Evolutionary conservation across 2,888 invertebrate genomes (phyloP), one percentile per base, ranked within the genome.

Genomic region (Cantharis rufa): DNA sequence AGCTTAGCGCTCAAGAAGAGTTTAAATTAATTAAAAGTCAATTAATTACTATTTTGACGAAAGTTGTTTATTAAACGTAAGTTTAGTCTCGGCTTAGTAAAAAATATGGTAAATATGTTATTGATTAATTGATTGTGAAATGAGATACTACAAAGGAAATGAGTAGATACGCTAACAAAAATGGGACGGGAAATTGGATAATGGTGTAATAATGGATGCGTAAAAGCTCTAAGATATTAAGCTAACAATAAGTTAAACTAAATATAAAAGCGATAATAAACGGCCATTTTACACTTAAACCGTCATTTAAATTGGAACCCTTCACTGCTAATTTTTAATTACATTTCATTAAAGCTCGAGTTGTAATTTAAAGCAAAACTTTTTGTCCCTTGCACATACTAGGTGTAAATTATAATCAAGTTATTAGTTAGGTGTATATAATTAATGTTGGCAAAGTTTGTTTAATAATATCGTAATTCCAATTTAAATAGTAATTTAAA

Each of bases 71-170:
- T 32, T 32, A 32, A 4, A 32, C 32, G 3, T 13, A 32, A 32
- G 48, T 48, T 48, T 48, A 48, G n/a, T 48, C 7, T 48, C n/a
- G 3, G n/a, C 48, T 48, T 48, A 48, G n/a, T 24, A 66, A 66
- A 66, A n/a, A n/a, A 21, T 21, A 66, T 66, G 18, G 7, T 66
- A 24, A 21, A 63, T 63, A 3, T 63, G 5, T 9, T 66, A 66
- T 66, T 66, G 64, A 66, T 66, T 66, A 66, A 66, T 66, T 66
- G 16, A 66, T 15, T 21, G 21, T n/a, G 64, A 66, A 66, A 66
- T 66, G 24, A 21, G 64, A 66, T 66, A 66, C n/a, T 66, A 66
- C 9, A 66, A 9, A 21, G 63, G 64, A 66, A 66, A 66, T 66
- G 18, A 21, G 64, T 66, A 66, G 64, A 66, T 21, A 24, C 24